phyloP scores from a whole-genome alignment of 2,797 vertebrate species.

The Gymnothorax javanicus region DNA sequence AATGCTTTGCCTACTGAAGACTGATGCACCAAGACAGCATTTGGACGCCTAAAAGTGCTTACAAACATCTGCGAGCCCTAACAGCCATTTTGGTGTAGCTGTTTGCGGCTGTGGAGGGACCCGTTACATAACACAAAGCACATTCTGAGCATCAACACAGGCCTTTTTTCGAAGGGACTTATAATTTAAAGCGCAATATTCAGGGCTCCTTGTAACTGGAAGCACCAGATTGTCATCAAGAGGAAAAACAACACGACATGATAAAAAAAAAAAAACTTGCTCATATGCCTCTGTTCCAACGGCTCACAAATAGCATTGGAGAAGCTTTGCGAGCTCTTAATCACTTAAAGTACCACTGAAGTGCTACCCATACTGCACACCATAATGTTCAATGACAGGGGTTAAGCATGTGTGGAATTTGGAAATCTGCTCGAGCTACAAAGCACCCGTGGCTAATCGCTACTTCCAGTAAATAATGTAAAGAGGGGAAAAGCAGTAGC shows the following conservation, averaged over 20 bases:
- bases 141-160: not conserved
- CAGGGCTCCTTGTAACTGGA: not conserved
- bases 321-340: not conserved
- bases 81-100: not conserved
- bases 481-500: not conserved
- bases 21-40: not conserved
- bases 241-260: not conserved
- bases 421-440: not conserved
- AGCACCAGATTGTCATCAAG: not conserved
- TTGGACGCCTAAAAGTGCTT: not conserved
- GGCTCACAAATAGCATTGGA: not conserved
- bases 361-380: not conserved
- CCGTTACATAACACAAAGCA: not conserved
- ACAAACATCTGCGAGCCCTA: not conserved
- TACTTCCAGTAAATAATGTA: not conserved
- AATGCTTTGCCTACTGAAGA: not conserved
- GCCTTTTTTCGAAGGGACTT: not conserved
- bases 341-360: not conserved
- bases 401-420: not conserved
- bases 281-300: not conserved
- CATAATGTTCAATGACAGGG: slow-evolving; percentile 3
- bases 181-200: not conserved
- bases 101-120: not conserved
- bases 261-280: not conserved
- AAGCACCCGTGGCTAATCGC: not conserved